A percentile compares a stretch with the other conserved stretches of the same genome.
phyloP scores from a whole-genome alignment of 1,140 invertebrate genomes.

The Drosophila guanche region DNA sequence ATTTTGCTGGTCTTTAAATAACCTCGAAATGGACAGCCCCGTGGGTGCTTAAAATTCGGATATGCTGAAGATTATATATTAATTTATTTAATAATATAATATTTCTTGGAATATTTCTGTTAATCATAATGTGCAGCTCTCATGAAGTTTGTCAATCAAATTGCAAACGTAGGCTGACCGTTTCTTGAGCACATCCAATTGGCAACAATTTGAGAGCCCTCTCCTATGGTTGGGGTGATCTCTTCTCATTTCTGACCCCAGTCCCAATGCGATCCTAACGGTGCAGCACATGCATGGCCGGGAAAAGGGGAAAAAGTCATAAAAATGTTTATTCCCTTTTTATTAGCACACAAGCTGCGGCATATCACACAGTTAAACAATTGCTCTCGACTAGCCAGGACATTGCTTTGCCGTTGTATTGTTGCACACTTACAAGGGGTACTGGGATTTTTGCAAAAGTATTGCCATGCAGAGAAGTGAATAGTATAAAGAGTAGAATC shows the following conservation, averaged over 20 bases:
- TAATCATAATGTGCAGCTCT: too few species aligned
- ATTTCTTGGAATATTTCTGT: too few species aligned
- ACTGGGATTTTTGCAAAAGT: too few species aligned
- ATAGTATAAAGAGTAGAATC: too few species aligned
- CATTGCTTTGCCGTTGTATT: slow-evolving; percentile 24
- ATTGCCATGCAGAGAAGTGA: too few species aligned
- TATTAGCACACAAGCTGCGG: slow-evolving; percentile 61
- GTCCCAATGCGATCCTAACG: too few species aligned
- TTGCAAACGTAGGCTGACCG: too few species aligned
- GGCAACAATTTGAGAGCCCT: slow-evolving; percentile 58
- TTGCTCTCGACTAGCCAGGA: slow-evolving; percentile 50
- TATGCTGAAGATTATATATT: too few species aligned
- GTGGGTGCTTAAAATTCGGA: slow-evolving; percentile 49
- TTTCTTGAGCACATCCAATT: slow-evolving; percentile 57
- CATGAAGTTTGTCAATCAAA: too few species aligned
- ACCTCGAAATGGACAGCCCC: slow-evolving; percentile 37
- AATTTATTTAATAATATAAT: too few species aligned
- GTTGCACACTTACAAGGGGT: neutral
- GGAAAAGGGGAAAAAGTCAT: slow-evolving; percentile 52
- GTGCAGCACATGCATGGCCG: slow-evolving; percentile 1
- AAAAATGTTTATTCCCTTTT: slow-evolving; percentile 60
- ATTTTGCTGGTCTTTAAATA: slow-evolving; percentile 64
- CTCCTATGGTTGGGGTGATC: slow-evolving; percentile 9
- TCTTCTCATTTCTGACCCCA: neutral
- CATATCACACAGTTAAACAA: slow-evolving; percentile 64